Evolutionary conservation across 2,888 invertebrate species (phyloP), one percentile per base, ranked within the genome.

Genomic region (Schrankia costaestrigalis): DNA sequence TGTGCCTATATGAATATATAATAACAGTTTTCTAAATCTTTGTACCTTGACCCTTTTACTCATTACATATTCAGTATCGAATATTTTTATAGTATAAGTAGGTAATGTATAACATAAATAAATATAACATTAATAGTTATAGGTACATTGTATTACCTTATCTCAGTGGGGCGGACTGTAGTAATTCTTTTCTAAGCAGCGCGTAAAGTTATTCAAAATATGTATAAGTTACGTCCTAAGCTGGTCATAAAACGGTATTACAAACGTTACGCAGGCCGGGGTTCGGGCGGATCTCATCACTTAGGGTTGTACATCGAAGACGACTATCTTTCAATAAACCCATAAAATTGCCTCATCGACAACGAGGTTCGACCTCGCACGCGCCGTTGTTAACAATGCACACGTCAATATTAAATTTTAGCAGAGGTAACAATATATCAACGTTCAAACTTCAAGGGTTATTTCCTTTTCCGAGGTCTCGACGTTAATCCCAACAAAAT

Each of bases 241-340:
- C 78, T 74, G 73, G 70, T 77, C 82, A 71, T 84, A 84, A 85
- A 85, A 80, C 71, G 66, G 78, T 78, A 83, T 84, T 83, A 83
- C 80, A 81, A 78, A 77, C 81, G 78, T 81, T 82, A 79, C 68
- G 78, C 71, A 78, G 77, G 76, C 75, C 69, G 67, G 78, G 80
- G 72, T 75, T 70, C 74, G 78, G 74, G 69, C 73, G 78, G 78
- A 80, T 78, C 81, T 78, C 82, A 82, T 83, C 78, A 81, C 76
- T 81, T 78, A 79, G 74, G 78, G 77, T 66, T 73, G 75, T 72
- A 63, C 71, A 70, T 63, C 63, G 67, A 72, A 73, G 70, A 68
- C 64, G 67, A 71, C 76, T 76, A 78, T 73, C 73, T 79, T 77
- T 74, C 76, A 81, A 81, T 81, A 80, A 79, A 65, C 73, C 71